phyloP scores from a whole-genome alignment of 1,140 invertebrate species.

The Lanistes nyassanus region DNA sequence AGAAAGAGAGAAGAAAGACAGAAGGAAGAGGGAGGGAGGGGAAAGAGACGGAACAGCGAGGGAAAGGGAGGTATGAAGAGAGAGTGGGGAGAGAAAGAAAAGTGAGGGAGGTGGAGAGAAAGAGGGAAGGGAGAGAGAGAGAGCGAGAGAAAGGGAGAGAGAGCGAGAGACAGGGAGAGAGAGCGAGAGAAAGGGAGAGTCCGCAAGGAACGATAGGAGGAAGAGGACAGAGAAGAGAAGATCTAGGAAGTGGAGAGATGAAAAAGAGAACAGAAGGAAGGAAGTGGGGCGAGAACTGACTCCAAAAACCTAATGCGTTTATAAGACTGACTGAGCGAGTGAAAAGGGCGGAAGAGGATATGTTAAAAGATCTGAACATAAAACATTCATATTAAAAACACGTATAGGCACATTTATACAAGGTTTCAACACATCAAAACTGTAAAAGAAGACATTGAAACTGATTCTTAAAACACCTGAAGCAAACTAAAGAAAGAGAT shows the following conservation, averaged over 20 bases:
- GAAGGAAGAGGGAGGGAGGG: neutral
- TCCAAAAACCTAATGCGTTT: too few relatives aligned
- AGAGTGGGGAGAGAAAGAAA: neutral
- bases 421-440: too few relatives aligned
- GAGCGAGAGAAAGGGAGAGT: neutral
- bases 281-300: too few relatives aligned
- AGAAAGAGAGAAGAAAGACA: slow-evolving; percentile 6
- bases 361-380: too few relatives aligned
- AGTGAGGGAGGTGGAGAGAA: neutral
- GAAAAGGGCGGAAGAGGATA: too few relatives aligned
- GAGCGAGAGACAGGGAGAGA: neutral
- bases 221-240: neutral
- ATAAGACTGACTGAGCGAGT: too few relatives aligned
- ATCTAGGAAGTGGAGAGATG: neutral
- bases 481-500: too few relatives aligned
- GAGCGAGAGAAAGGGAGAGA: neutral
- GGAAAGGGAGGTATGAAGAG: neutral
- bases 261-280: slow-evolving; percentile 6
- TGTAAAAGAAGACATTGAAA: too few relatives aligned
- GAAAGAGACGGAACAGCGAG: neutral
- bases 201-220: neutral
- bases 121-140: neutral
- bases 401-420: too few relatives aligned
- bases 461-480: too few relatives aligned
- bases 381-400: too few relatives aligned